These are phyloP conservation scores for Drosophila hamatofila DNA, from an alignment of 2,888 invertebrate genomes.

Conservation along the genomic window DNA sequence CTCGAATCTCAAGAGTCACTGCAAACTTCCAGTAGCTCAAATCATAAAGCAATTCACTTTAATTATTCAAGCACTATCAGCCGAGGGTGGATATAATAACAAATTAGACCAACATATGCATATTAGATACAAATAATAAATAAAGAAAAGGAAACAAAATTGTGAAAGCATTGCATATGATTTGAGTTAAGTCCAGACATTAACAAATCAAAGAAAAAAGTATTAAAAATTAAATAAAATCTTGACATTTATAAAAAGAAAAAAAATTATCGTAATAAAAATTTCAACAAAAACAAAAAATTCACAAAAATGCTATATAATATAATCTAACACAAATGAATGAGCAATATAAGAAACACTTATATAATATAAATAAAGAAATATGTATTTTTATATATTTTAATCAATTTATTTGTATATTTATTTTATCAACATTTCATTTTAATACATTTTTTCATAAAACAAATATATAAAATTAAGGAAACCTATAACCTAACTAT, in stretches of 20 bases:
- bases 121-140: background rate
- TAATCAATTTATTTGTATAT: too few relatives aligned
- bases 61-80: constrained; percentile 26
- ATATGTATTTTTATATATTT: too few relatives aligned
- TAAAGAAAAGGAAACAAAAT: background rate
- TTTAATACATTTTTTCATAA: too few relatives aligned
- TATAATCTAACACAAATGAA: background rate
- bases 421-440: too few relatives aligned
- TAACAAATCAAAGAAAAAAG: accelerated
- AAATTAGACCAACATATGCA: background rate
- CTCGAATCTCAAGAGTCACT: constrained; percentile 18
- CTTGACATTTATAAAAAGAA: background rate
- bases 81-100: constrained; percentile 22
- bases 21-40: constrained; percentile 40
- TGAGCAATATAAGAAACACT: too few relatives aligned
- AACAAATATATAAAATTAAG: too few relatives aligned
- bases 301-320: background rate
- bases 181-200: background rate
- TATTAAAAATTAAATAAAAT: background rate
- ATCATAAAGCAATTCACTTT: constrained; percentile 22
- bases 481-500: too few relatives aligned
- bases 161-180: background rate
- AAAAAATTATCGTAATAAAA: background rate
- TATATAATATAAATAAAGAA: background rate
- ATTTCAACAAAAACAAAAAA: too few relatives aligned